Percentiles rank a stretch among this genome's conserved stretches.
Conservation (phyloP, 2,113 vertebrate genomes). For the Callocephalon fimbriatum region DNA sequence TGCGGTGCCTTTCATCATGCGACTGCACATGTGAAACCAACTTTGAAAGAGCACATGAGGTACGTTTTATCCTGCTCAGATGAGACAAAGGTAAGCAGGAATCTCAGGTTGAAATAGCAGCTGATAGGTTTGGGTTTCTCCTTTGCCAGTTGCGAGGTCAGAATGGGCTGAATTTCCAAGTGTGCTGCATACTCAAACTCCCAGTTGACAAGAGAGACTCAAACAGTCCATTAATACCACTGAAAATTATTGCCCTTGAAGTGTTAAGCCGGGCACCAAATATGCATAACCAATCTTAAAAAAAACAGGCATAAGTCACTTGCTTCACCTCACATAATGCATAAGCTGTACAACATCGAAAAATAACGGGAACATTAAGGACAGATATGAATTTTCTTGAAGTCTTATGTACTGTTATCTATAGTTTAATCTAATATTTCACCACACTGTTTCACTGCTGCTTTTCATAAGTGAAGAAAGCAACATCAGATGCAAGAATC, state of each 20-base stretch:
- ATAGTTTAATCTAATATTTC: background rate
- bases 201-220: background rate
- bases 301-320: background rate
- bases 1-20: background rate
- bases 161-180: background rate
- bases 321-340: background rate
- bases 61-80: background rate
- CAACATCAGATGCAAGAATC: accelerated
- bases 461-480: accelerated
- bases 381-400: background rate
- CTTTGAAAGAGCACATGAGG: background rate
- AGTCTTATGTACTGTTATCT: background rate
- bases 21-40: background rate
- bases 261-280: background rate
- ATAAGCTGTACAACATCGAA: background rate
- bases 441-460: background rate
- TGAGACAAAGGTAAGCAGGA: background rate
- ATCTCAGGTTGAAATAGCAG: background rate
- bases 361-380: background rate
- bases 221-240: background rate
- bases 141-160: background rate
- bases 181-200: background rate
- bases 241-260: background rate
- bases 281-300: background rate
- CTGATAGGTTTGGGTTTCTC: background rate